These are phyloP conservation scores for Actinemys pallida DNA, from an alignment of 2,113 vertebrate species.

Conservation along the genomic window DNA sequence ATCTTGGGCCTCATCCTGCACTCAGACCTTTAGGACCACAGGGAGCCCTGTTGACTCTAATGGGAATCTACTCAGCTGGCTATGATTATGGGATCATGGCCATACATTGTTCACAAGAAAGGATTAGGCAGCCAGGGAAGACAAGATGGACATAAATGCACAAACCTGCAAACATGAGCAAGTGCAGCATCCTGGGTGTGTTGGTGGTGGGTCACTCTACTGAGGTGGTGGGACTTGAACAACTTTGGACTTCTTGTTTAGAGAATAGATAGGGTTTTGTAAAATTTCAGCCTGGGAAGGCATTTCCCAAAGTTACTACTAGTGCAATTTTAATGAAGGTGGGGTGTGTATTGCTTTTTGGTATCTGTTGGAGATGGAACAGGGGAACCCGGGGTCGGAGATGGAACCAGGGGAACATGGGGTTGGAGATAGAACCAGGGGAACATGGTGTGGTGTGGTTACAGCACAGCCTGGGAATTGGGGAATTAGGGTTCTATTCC, in stretches of 20 bases:
- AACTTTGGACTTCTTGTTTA: background rate
- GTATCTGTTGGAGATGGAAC: background rate
- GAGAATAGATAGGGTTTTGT: background rate
- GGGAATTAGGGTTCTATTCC: background rate
- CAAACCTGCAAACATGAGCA: background rate
- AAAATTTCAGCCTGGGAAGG: background rate
- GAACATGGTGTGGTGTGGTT: background rate
- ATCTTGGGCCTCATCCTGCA: background rate
- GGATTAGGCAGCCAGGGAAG: background rate
- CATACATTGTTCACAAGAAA: background rate
- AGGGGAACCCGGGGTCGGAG: too few species aligned
- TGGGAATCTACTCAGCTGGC: background rate
- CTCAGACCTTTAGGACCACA: background rate
- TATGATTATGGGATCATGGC: background rate
- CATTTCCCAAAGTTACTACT: background rate
- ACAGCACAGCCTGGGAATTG: background rate
- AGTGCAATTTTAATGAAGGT: background rate
- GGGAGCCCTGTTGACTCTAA: background rate
- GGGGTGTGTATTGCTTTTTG: background rate
- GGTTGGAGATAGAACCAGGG: background rate
- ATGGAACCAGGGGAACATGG: background rate
- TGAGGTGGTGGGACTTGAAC: background rate
- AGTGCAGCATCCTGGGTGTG: background rate
- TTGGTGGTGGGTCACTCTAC: background rate
- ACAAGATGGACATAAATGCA: background rate